Conservation (phyloP, 2,113 vertebrate genomes). For the Conger conger region DNA sequence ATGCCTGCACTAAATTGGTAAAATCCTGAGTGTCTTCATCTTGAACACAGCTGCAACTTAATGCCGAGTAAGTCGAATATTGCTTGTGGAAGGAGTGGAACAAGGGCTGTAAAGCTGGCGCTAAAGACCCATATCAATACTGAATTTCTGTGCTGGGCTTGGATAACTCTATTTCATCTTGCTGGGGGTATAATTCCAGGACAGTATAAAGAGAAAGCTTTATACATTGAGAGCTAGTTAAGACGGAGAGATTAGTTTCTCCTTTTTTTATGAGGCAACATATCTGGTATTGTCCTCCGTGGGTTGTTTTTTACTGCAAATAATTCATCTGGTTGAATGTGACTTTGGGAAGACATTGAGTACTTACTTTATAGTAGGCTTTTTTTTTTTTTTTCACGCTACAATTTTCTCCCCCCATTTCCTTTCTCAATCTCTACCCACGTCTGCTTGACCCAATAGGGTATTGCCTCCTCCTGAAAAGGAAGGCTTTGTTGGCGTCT, state of each 20-base stretch:
- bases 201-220: neutral
- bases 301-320: neutral
- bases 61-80: neutral
- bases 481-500: neutral
- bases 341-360: neutral
- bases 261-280: neutral
- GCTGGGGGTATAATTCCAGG: neutral
- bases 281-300: neutral
- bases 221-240: neutral
- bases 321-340: neutral
- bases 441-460: neutral
- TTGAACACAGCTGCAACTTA: neutral
- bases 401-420: neutral
- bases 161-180: neutral
- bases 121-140: neutral
- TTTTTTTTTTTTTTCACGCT: neutral
- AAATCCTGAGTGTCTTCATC: neutral
- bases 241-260: neutral
- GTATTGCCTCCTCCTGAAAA: neutral
- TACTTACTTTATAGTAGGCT: neutral
- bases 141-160: neutral
- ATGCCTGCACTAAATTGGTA: neutral
- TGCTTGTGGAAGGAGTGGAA: neutral
- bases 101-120: neutral
- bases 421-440: neutral